Evolutionary conservation across 2,888 invertebrate genomes (phyloP), one percentile per base, ranked within the genome.

Genomic region (Cyrtodaria siliqua): DNA sequence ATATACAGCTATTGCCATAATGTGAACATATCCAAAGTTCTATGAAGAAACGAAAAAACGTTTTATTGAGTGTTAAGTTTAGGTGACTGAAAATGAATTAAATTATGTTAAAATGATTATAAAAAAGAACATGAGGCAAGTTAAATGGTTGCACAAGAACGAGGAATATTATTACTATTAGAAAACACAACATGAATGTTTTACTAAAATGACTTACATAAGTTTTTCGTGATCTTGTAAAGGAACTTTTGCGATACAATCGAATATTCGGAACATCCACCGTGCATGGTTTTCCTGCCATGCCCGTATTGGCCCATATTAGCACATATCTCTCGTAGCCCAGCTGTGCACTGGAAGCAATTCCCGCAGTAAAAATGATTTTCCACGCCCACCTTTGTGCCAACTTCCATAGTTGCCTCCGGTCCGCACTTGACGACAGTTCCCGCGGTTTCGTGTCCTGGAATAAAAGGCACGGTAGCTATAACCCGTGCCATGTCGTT

Each of bases 241-340:
- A 90, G 83, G 67, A 87, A 91, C 60, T 86, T 87, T 18, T 86
- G 86, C 18, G 90, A 83, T 1, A 91, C 90, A n/a, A 90, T 85
- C 16, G 89, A 88, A 73, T 90, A 91, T 68, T 91, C 88, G n/a
- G 89, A 89, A 63, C 90, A 90, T 0, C 90, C 90, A 6, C 91
- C 91, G 61, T 90, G 88, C 53, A 84, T 84, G 0, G 91, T 91
- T 71, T 88, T 81, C 61, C 82, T 84, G 1, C 91, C 91, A 70
- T 90, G 90, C n/a, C 91, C 91, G 71, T 87, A 91, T 82, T 91
- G 91, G 0, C 89, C 90, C 91, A 91, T 90, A 66, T 88, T 86
- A 61, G 78, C 75, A 63, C 91, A 91, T 24, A 90, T 90, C 49
- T 89, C 89, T 40, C 84, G 67, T 55, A 82, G 67, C 57, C 85